Evolutionary conservation across 1,140 invertebrate species (phyloP).

Genomic region (Anoplolepis gracilipes): DNA sequence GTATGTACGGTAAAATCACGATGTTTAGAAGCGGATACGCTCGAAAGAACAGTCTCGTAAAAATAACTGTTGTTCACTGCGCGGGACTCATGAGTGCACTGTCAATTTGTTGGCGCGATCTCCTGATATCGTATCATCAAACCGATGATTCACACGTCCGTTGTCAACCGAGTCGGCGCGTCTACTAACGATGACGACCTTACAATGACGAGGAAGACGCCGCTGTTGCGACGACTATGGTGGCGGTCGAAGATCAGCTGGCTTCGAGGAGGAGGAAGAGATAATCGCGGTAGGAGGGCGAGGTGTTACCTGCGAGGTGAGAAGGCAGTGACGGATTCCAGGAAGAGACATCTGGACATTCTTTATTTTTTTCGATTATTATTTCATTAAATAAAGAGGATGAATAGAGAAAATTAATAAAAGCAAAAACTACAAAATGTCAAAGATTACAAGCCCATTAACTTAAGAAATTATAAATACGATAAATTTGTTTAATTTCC

Average conservation of each 20-base stretch:
- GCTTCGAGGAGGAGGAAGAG: neutral
- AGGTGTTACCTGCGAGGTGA: constrained; percentile 15
- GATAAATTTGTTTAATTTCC: neutral
- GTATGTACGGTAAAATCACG: neutral
- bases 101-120: constrained; percentile 22
- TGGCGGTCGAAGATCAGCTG: constrained; percentile 48
- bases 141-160: constrained; percentile 60
- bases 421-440: neutral
- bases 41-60: neutral
- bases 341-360: neutral
- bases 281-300: constrained; percentile 17
- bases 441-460: neutral
- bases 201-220: constrained; percentile 18
- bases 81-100: constrained; percentile 12
- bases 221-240: neutral
- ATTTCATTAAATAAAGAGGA: neutral
- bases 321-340: constrained; percentile 26
- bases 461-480: no score
- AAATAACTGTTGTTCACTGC: constrained; percentile 15
- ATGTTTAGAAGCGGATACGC: neutral
- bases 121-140: constrained; percentile 49
- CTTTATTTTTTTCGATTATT: neutral
- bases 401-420: neutral
- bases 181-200: constrained; percentile 45
- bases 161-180: constrained; percentile 47